Percentiles rank a stretch among this genome's conserved stretches.
Evolutionary conservation across 2,888 invertebrate species (phyloP).

Genomic region (Synanthedon tipuliformis): DNA sequence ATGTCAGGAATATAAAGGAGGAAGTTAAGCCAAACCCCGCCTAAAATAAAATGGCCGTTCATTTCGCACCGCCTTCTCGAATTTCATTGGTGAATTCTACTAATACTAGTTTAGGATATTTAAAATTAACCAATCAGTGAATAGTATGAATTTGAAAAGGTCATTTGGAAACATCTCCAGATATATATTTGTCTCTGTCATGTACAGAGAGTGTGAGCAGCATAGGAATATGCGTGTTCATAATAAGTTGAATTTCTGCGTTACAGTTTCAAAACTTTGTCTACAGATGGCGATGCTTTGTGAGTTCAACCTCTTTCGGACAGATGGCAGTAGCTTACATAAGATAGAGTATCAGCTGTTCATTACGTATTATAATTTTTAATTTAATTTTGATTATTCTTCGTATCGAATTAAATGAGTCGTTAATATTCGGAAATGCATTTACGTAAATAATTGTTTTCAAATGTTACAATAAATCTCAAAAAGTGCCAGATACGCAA

Average conservation of each 20-base stretch:
- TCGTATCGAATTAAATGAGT: too few relatives aligned
- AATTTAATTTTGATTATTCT: too few relatives aligned
- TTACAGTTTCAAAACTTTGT: neutral
- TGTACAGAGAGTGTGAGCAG: slow-evolving; percentile 35
- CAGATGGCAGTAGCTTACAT: slow-evolving; percentile 31
- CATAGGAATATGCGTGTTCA: slow-evolving; percentile 6
- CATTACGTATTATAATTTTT: neutral
- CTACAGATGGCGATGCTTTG: slow-evolving; percentile 43
- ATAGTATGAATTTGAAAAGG: slow-evolving; percentile 35
- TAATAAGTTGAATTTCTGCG: neutral
- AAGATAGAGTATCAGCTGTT: slow-evolving; percentile 8
- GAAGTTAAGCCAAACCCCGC: slow-evolving; percentile 49
- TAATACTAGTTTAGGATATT: slow-evolving; percentile 38
- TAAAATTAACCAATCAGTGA: slow-evolving; percentile 52
- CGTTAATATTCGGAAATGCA: too few relatives aligned
- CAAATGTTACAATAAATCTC: too few relatives aligned
- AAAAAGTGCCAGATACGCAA: too few relatives aligned
- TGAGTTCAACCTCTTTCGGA: slow-evolving; percentile 24
- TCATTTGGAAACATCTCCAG: slow-evolving; percentile 44
- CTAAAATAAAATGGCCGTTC: slow-evolving; percentile 63
- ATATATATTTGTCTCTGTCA: slow-evolving; percentile 41
- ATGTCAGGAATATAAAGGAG: slow-evolving; percentile 68
- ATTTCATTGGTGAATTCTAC: slow-evolving; percentile 46
- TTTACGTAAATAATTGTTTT: too few relatives aligned
- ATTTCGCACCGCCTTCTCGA: slow-evolving; percentile 28